Conservation (phyloP, 1,140 invertebrate genomes). For the Lepidotrigona ventralis region DNA sequence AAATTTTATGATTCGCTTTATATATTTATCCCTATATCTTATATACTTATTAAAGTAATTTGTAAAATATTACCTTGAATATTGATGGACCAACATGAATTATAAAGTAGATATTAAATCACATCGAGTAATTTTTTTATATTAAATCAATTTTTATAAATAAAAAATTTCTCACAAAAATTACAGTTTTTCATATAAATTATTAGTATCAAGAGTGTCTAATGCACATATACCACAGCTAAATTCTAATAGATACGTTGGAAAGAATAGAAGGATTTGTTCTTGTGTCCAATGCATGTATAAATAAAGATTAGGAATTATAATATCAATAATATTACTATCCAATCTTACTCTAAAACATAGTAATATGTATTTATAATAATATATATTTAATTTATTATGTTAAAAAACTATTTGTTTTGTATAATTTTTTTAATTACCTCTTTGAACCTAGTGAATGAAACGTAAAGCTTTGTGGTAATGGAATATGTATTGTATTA, state of each 20-base stretch:
- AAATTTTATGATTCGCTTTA: background rate
- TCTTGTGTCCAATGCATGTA: conserved; percentile 76
- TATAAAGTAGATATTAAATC: background rate
- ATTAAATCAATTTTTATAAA: background rate
- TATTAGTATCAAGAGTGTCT: conserved; percentile 43
- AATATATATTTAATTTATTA: background rate
- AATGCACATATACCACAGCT: conserved; percentile 75
- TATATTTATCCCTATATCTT: background rate
- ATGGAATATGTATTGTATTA: conserved; percentile 63
- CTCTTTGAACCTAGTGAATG: conserved; percentile 71
- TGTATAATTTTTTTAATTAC: conserved; percentile 57
- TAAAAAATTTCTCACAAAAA: conserved; percentile 20
- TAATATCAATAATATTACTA: conserved; percentile 69
- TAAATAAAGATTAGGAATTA: conserved; percentile 70
- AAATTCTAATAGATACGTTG: conserved; percentile 76
- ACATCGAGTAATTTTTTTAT: background rate
- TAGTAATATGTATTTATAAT: conserved; percentile 13
- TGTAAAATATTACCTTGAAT: background rate
- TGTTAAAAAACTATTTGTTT: background rate
- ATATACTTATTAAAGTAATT: background rate
- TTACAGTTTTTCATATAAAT: conserved; percentile 67
- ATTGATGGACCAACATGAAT: background rate
- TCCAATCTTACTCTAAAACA: conserved; percentile 73
- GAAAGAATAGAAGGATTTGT: conserved; percentile 75
- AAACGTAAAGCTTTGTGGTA: conserved; percentile 71